These are phyloP conservation scores for Lutraria lutraria DNA, from an alignment of 2,888 invertebrate species.

Conservation along the genomic window DNA sequence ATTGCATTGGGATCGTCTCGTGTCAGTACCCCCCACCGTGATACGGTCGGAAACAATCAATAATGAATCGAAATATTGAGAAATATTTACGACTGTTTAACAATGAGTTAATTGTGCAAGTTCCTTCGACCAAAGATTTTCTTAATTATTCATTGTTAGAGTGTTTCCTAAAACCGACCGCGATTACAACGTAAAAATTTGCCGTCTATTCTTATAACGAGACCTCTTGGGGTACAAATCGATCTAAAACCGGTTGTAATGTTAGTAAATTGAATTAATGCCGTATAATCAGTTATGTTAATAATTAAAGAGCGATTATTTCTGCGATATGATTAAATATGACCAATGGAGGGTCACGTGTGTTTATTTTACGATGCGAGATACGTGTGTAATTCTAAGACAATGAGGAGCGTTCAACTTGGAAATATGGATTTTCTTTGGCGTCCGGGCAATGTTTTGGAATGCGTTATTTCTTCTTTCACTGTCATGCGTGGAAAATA, in stretches of 20 bases:
- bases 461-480: too few species aligned
- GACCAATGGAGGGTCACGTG: neutral
- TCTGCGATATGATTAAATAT: neutral
- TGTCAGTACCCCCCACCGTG: too few species aligned
- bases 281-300: neutral
- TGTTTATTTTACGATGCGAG: neutral
- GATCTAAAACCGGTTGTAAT: neutral
- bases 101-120: neutral
- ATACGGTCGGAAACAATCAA: too few species aligned
- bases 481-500: too few species aligned
- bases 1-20: too few species aligned
- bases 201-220: neutral
- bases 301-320: neutral
- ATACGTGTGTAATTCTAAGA: too few species aligned
- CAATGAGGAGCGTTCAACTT: too few species aligned
- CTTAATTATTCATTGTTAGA: constrained; percentile 1
- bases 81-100: neutral
- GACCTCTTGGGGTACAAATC: neutral
- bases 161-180: neutral
- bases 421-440: too few species aligned
- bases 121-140: neutral
- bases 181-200: neutral
- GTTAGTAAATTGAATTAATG: constrained; percentile 10
- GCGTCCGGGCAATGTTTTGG: too few species aligned
- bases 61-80: too few species aligned